phyloP scores from a whole-genome alignment of 2,888 invertebrate species.

The Norana najaformis region DNA sequence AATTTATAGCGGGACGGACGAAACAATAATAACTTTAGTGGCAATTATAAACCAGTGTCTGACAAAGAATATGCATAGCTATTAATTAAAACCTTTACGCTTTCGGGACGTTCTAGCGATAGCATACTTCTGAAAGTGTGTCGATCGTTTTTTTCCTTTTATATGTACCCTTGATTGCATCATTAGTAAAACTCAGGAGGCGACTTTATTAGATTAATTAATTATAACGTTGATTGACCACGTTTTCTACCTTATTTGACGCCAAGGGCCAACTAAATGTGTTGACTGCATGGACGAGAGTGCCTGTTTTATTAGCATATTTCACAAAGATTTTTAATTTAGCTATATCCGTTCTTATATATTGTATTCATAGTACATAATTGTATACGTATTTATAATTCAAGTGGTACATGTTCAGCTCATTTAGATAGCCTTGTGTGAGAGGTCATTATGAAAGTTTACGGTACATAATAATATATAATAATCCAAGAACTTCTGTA shows the following conservation, averaged over 20 bases:
- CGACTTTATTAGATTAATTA: neutral
- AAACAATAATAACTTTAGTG: neutral
- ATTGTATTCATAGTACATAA: neutral
- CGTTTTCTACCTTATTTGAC: neutral
- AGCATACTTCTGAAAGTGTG: neutral
- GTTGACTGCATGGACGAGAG: neutral
- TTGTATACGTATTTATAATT: neutral
- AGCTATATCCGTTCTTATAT: neutral
- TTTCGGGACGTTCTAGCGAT: conserved; percentile 4
- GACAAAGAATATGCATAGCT: neutral
- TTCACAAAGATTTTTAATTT: neutral
- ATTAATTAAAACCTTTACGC: neutral
- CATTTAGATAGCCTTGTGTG: neutral
- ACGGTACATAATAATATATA: neutral
- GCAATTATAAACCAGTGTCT: neutral
- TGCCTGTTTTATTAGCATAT: conserved; percentile 2
- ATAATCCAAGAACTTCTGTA: too few relatives aligned
- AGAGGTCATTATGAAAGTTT: neutral
- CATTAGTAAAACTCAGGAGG: neutral
- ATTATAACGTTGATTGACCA: neutral
- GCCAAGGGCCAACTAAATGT: neutral
- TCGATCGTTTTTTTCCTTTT: neutral
- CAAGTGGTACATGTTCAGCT: neutral
- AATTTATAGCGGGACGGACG: neutral
- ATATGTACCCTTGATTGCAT: neutral